A percentile compares a stretch with the other conserved stretches of the same genome.
phyloP scores from a whole-genome alignment of 2,888 invertebrate species.

The Pardosa pseudoannulata region DNA sequence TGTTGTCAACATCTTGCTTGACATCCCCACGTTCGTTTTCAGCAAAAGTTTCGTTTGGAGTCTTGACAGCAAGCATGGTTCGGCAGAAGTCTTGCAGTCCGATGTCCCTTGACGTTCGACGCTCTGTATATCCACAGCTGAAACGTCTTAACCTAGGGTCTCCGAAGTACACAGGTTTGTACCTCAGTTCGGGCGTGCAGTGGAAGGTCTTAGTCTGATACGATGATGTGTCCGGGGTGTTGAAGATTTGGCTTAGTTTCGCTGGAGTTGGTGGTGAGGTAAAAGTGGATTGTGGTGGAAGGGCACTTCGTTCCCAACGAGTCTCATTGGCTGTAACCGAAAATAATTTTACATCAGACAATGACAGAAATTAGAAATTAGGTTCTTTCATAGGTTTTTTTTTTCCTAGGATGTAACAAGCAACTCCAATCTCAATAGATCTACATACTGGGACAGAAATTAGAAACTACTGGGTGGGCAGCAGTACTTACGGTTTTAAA shows the following conservation, averaged over 20 bases:
- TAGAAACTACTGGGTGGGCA: too few species aligned
- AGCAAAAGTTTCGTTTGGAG: conserved; percentile 18
- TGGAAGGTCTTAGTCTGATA: conserved; percentile 42
- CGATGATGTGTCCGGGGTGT: not conserved
- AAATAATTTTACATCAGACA: too few species aligned
- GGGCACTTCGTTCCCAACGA: conserved; percentile 37
- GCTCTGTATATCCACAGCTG: conserved; percentile 38
- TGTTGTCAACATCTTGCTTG: not conserved
- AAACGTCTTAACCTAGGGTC: conserved; percentile 52
- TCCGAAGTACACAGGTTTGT: conserved; percentile 59
- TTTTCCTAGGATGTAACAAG: too few species aligned
- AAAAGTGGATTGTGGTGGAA: conserved; percentile 35
- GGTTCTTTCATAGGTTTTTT: too few species aligned
- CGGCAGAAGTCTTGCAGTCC: conserved; percentile 59
- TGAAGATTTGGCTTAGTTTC: not conserved
- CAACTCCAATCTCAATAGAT: too few species aligned
- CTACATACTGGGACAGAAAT: too few species aligned
- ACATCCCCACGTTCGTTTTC: not conserved
- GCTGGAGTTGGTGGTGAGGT: not conserved
- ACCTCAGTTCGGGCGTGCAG: conserved; percentile 54
- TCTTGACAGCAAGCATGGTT: conserved; percentile 50
- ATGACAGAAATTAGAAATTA: too few species aligned
- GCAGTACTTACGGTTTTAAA: too few species aligned
- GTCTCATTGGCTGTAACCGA: conserved; percentile 40
- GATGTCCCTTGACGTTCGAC: conserved; percentile 22